Evolutionary conservation across 1,140 invertebrate species (phyloP).

Genomic region (Cyclargus thomasi): DNA sequence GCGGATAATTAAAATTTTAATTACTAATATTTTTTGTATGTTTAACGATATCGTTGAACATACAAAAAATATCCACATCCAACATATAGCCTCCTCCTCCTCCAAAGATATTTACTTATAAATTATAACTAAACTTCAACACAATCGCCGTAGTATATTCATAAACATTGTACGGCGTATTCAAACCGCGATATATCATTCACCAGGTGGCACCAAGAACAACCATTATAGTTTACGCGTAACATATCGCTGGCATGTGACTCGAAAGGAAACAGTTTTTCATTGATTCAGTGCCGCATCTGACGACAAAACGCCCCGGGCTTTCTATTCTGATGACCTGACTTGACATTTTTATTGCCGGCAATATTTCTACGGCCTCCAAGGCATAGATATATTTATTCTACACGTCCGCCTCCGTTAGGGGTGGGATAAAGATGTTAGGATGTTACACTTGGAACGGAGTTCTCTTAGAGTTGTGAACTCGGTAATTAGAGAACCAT

Average conservation of each 20-base stretch:
- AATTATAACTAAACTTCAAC: too few relatives aligned
- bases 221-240: constrained; percentile 47
- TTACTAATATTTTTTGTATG: too few relatives aligned
- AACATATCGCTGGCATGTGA: constrained; percentile 57
- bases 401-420: background rate
- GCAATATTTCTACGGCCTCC: constrained; percentile 66
- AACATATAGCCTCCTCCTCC: too few relatives aligned
- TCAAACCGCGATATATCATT: constrained; percentile 38
- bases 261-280: constrained; percentile 69
- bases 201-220: constrained; percentile 58
- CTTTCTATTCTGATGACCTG: constrained; percentile 73
- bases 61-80: too few relatives aligned
- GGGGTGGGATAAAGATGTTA: background rate
- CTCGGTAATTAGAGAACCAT: background rate
- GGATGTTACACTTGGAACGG: background rate
- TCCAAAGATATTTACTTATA: too few relatives aligned
- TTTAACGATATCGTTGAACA: too few relatives aligned
- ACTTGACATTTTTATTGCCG: constrained; percentile 74
- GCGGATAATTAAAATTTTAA: too few relatives aligned
- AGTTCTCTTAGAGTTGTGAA: background rate
- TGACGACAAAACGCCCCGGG: constrained; percentile 67
- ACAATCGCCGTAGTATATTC: background rate
- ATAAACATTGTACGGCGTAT: constrained; percentile 19
- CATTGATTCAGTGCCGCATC: constrained; percentile 71
- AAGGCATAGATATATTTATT: constrained; percentile 61